Evolutionary conservation across 2,888 invertebrate species (phyloP).

Genomic region (Gandaritis pyraliata): DNA sequence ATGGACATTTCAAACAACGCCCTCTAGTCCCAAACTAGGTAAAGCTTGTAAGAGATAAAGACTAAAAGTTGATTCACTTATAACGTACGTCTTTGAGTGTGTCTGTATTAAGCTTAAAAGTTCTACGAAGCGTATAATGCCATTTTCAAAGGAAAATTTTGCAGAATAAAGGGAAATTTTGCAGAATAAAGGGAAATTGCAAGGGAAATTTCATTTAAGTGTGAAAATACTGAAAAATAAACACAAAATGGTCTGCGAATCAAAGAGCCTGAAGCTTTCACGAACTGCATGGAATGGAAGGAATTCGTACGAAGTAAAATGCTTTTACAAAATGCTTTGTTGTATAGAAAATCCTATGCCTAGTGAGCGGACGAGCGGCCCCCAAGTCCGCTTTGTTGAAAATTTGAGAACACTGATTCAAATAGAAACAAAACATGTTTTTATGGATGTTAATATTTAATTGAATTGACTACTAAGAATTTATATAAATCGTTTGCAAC

Average conservation of each 20-base stretch:
- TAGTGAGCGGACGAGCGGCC: constrained; percentile 1
- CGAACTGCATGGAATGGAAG: not conserved
- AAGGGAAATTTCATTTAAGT: constrained; percentile 10
- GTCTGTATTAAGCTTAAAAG: not conserved
- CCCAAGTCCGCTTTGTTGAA: not conserved
- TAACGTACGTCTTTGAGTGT: too few species aligned
- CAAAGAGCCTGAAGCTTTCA: not conserved
- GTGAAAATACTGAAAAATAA: constrained; percentile 1
- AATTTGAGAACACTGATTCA: too few species aligned
- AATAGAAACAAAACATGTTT: not conserved
- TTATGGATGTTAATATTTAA: too few species aligned
- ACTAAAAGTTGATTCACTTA: not conserved
- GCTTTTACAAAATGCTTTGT: constrained; percentile 1
- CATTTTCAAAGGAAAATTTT: not conserved
- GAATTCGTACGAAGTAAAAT: constrained; percentile 10
- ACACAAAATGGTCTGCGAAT: constrained; percentile 4
- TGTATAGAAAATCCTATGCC: constrained; percentile 11
- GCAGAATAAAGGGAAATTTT: not conserved
- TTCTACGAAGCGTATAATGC: constrained; percentile 14
- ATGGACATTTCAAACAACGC: too few species aligned
- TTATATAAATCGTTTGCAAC: too few species aligned
- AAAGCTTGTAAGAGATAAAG: too few species aligned
- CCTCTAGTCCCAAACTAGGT: too few species aligned
- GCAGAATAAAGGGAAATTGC: too few species aligned
- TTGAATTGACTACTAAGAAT: too few species aligned